Base-by-base conservation (phyloP, 2,113 vertebrate species). In the Cygnus buccinator region DNA sequence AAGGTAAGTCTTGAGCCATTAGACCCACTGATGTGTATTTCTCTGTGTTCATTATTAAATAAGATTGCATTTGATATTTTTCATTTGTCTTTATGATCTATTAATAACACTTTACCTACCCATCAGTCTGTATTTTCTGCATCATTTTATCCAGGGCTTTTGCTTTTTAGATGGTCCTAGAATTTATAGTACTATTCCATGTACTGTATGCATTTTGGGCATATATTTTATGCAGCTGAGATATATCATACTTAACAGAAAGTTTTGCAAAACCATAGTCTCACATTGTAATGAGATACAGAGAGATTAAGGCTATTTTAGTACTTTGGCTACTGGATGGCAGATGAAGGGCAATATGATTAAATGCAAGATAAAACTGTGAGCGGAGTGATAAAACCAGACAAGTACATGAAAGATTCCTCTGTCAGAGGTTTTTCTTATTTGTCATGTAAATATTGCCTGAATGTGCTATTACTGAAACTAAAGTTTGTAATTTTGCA, bases 271-370 rank as follows among this genome's bases (percentile, higher is more conserved):
- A 94, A 72, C 73, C 87, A 37, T 80, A 73, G 80, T 80, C 59
- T 95, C 44, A 78, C 85, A 84, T 14, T 92, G 73, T 95, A 95
- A 95, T 95, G 92, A 95, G 84, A 93, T 79, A 84, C 88, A 87
- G 85, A 76, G 74, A 94, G 90, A 95, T 93, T 95, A 96, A 94
- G 81, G 58, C 70, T 93, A 92, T 93, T 95, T 96, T 90, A 94
- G 93, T 90, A 59, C 88, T 92, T 93, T 85, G 92, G 92, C 71
- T 94, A 90, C 77, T 95, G 92, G 75, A 90, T 96, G 94, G 90
- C 94, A 96, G 81, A 92, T 96, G 95, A 96, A 97, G 94, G 94
- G 73, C 92, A 96, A 85, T 83, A 83, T 94, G 94, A 97, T 97
- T 93, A 95, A 96, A 90, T 90, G 72, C 76, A 79, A 95, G 92